Evolutionary conservation across 92 coral and sea anemone species (phyloP).

Genomic region (Palythoa grandiflora): DNA sequence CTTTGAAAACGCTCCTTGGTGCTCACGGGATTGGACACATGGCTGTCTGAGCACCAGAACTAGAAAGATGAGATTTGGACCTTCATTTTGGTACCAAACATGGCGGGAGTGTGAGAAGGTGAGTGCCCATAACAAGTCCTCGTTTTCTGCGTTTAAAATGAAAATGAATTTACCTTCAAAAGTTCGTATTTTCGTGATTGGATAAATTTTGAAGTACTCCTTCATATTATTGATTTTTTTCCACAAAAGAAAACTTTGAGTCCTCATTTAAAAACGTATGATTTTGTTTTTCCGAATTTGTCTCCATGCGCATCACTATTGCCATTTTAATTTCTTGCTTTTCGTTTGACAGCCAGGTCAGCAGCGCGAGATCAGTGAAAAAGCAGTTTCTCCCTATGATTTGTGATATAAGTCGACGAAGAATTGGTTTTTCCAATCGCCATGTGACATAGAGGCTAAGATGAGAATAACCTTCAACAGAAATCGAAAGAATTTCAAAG

Average conservation of each 20-base stretch:
- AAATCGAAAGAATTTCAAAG: too few species aligned
- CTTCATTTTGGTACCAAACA: constrained; percentile 3
- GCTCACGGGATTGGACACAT: constrained; percentile 11
- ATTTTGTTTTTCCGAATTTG: neutral
- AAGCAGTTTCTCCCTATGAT: neutral
- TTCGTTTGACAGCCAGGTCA: neutral
- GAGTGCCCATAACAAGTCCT: neutral
- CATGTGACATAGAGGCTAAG: too few species aligned
- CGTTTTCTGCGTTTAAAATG: neutral
- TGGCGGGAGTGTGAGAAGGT: neutral
- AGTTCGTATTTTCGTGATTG: neutral
- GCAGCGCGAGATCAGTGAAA: neutral
- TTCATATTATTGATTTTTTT: too few species aligned
- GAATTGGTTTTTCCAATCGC: neutral
- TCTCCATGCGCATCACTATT: neutral
- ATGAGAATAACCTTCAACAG: too few species aligned
- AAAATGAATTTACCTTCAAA: neutral
- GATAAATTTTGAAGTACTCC: neutral
- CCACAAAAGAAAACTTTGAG: neutral
- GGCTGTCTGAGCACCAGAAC: constrained; percentile 1
- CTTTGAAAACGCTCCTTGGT: neutral
- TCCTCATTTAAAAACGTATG: neutral
- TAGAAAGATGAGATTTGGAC: constrained; percentile 5
- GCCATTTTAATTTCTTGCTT: neutral
- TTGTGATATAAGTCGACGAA: neutral